Percentiles rank a stretch among this genome's conserved stretches.
These are phyloP conservation scores for Phalacrocorax aristotelis DNA, from an alignment of 2,113 vertebrate species.

Conservation along the genomic window DNA sequence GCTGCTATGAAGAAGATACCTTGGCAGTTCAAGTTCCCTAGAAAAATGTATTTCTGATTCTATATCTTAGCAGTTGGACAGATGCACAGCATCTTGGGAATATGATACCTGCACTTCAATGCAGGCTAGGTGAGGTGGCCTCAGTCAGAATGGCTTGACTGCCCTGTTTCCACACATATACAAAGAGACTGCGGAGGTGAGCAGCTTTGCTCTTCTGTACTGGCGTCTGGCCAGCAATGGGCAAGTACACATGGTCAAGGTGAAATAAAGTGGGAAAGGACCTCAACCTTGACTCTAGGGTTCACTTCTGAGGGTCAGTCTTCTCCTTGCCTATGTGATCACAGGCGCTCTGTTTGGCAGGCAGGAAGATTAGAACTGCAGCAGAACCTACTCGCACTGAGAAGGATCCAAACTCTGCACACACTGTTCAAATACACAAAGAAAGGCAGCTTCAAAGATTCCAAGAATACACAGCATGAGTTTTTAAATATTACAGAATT, in stretches of 20 bases:
- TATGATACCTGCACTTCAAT: rapidly evolving
- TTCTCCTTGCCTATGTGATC: background rate
- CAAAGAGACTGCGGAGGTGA: background rate
- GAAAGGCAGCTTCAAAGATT: background rate
- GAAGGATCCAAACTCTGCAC: background rate
- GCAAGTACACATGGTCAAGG: background rate
- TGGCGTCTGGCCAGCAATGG: background rate
- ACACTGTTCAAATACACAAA: background rate
- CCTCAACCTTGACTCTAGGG: background rate
- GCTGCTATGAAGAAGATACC: background rate
- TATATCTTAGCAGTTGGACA: background rate
- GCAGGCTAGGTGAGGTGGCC: background rate
- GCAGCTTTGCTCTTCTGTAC: background rate
- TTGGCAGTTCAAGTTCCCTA: background rate
- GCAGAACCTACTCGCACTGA: background rate
- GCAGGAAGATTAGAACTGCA: background rate
- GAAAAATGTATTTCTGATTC: background rate
- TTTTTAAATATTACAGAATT: background rate
- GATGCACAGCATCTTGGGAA: background rate
- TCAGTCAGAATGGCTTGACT: background rate
- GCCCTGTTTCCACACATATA: background rate
- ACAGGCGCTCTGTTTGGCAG: background rate
- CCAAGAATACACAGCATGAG: background rate
- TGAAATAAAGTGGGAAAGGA: background rate
- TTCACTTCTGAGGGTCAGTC: background rate